Conservation (phyloP, 2,797 vertebrate species). For the Acomys russatus region DNA sequence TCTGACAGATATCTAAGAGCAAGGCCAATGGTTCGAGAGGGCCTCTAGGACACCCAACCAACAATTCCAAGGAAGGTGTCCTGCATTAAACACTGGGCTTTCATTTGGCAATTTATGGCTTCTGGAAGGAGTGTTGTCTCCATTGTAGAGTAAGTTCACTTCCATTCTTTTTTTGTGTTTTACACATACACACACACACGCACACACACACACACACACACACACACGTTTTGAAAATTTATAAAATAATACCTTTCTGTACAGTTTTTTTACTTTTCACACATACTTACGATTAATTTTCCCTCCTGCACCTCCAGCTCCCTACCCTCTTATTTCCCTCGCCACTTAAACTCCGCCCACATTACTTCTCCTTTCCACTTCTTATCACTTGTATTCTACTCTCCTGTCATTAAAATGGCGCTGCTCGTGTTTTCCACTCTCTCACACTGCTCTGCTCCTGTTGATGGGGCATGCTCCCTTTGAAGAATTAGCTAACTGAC, state of each 20-base stretch:
- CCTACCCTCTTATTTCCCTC: background rate
- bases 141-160: background rate
- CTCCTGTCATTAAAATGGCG: background rate
- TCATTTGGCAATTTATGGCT: background rate
- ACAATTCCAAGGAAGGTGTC: background rate
- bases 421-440: background rate
- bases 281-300: background rate
- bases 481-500: slow-evolving; percentile 31
- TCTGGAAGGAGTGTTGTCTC: background rate
- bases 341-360: background rate
- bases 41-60: background rate
- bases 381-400: background rate
- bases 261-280: background rate
- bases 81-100: background rate
- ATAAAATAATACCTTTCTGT: background rate
- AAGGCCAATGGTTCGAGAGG: background rate
- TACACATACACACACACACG: background rate
- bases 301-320: too few species aligned
- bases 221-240: background rate
- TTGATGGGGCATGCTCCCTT: background rate
- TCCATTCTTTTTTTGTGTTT: background rate
- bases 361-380: background rate
- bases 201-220: background rate
- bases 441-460: background rate
- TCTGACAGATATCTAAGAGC: background rate